These are phyloP conservation scores for Carcharodon carcharias DNA, from an alignment of 2,797 vertebrate species.

Conservation along the genomic window DNA sequence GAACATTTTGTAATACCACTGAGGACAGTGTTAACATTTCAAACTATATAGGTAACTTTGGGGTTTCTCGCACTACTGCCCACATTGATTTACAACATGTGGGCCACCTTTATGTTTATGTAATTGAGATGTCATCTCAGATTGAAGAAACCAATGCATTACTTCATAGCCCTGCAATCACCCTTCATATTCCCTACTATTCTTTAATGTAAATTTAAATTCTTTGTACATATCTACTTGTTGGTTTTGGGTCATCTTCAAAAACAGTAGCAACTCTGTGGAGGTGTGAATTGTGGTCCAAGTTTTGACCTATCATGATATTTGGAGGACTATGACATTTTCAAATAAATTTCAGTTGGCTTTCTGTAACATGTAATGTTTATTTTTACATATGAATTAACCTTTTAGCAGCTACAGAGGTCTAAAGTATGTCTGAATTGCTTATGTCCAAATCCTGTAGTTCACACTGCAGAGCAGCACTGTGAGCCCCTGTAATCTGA, in stretches of 20 bases:
- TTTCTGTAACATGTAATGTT: neutral
- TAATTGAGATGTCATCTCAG: neutral
- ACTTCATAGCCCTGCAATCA: neutral
- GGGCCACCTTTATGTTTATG: neutral
- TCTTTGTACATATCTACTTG: neutral
- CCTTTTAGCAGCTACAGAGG: neutral
- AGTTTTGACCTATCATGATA: neutral
- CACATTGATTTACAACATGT: neutral
- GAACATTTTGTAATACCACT: neutral
- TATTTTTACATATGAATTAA: neutral
- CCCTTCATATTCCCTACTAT: neutral
- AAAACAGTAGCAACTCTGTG: neutral
- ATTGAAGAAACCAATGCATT: neutral
- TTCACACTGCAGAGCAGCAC: neutral
- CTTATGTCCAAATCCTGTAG: neutral
- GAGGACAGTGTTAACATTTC: neutral
- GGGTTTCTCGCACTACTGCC: neutral
- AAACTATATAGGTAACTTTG: neutral
- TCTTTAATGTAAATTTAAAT: neutral
- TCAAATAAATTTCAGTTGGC: neutral
- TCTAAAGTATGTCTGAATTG: neutral
- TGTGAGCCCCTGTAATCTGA: neutral
- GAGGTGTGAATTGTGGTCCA: neutral
- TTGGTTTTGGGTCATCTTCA: neutral
- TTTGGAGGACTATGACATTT: neutral